phyloP scores from a whole-genome alignment of 2,888 invertebrate genomes.

The Ophioninae sp. region DNA sequence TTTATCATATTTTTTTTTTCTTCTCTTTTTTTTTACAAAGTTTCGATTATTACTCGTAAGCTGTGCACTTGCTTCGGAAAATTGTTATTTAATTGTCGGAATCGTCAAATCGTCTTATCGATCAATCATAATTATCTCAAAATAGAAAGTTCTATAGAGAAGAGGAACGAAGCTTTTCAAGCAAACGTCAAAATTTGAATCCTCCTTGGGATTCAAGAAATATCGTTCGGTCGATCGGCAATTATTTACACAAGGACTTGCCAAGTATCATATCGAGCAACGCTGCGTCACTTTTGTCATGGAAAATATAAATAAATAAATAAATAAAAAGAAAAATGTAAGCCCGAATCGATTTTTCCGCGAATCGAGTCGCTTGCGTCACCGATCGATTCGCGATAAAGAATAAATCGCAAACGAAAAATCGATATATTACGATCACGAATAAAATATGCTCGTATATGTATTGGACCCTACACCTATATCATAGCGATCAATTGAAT shows the following conservation, averaged over 20 bases:
- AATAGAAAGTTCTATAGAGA: conserved; percentile 8
- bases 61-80: conserved; percentile 56
- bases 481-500: conserved; percentile 57
- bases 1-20: conserved; percentile 1
- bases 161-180: conserved; percentile 5
- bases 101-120: conserved; percentile 8
- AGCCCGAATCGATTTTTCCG: too few relatives aligned
- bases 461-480: conserved; percentile 68
- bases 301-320: too few relatives aligned
- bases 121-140: too few relatives aligned
- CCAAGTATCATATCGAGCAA: too few relatives aligned
- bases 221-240: too few relatives aligned
- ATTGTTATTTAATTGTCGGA: conserved; percentile 39
- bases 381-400: neutral
- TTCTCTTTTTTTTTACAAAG: conserved; percentile 41
- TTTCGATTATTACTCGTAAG: conserved; percentile 55
- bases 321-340: too few relatives aligned
- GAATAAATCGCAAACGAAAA: neutral
- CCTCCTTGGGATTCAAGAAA: too few relatives aligned
- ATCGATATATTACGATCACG: conserved; percentile 4
- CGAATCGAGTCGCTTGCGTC: neutral
- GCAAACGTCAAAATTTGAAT: too few relatives aligned
- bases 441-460: conserved; percentile 31
- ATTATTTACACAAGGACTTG: too few relatives aligned
- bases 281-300: too few relatives aligned